Conservation (phyloP, 2,797 vertebrate species). For the Anisognathus igniventris region DNA sequence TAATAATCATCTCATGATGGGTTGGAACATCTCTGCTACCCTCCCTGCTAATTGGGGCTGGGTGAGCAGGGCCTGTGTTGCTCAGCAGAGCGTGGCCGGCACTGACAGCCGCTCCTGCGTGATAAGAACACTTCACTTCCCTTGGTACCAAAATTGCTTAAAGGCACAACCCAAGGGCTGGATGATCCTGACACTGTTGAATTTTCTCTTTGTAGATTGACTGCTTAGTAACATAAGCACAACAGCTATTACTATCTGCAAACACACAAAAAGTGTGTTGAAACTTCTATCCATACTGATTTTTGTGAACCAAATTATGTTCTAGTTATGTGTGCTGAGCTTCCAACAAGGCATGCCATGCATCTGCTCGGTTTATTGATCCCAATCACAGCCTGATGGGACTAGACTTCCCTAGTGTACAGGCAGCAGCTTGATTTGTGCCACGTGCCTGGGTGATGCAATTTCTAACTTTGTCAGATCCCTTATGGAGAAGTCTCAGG, state of each 20-base stretch:
- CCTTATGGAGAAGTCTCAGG: not conserved
- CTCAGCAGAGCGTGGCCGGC: not conserved
- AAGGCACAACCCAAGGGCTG: not conserved
- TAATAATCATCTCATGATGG: not conserved
- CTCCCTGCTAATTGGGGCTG: not conserved
- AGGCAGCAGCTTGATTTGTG: not conserved
- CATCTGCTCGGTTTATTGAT: not conserved
- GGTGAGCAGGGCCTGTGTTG: not conserved
- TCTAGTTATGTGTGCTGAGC: not conserved
- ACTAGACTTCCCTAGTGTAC: not conserved
- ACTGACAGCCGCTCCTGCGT: accelerated
- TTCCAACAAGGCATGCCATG: not conserved
- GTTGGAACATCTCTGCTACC: not conserved
- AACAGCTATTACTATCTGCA: not conserved
- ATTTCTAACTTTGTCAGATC: not conserved
- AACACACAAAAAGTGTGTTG: not conserved
- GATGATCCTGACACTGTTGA: not conserved
- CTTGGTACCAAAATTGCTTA: not conserved
- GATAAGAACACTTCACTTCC: not conserved
- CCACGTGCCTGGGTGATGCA: not conserved
- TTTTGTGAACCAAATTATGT: not conserved
- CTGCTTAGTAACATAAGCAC: not conserved
- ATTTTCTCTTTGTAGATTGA: not conserved
- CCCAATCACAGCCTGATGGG: not conserved
- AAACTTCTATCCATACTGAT: not conserved